A percentile compares a stretch with the other conserved stretches of the same genome.
Evolutionary conservation across 2,888 invertebrate species (phyloP).

Genomic region (Athrips mouffetella): DNA sequence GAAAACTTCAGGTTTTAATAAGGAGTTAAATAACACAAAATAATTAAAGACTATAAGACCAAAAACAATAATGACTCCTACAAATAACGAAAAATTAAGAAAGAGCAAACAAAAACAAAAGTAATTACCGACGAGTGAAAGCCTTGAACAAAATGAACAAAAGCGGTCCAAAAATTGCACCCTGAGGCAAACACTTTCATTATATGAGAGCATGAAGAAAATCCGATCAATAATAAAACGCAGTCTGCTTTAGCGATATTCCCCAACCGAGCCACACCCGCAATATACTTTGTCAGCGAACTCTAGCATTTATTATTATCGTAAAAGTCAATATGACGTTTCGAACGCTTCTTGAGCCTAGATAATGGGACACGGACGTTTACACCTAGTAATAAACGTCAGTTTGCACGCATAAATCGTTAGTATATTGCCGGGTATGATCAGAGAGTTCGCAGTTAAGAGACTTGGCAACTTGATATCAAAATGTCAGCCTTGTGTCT

Average conservation of each 20-base stretch:
- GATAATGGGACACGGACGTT: constrained; percentile 8
- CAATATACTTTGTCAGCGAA: constrained; percentile 3
- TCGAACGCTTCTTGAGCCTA: constrained; percentile 9
- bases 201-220: not conserved
- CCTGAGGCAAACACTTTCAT: not conserved
- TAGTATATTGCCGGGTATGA: not conserved
- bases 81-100: too few relatives aligned
- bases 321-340: constrained; percentile 16
- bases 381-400: constrained; percentile 9
- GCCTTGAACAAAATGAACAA: too few relatives aligned
- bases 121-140: too few relatives aligned
- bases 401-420: constrained; percentile 9
- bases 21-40: too few relatives aligned
- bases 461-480: not conserved
- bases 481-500: not conserved
- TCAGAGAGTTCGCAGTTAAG: constrained; percentile 1
- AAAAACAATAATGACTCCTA: too few relatives aligned
- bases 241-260: not conserved
- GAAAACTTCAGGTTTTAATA: too few relatives aligned
- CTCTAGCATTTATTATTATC: constrained; percentile 12
- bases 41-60: too few relatives aligned
- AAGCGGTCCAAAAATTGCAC: not conserved
- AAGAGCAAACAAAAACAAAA: too few relatives aligned
- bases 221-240: not conserved
- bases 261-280: not conserved